Base-by-base conservation (phyloP, 2,797 vertebrate genomes). In the Peromyscus nudipes region DNA sequence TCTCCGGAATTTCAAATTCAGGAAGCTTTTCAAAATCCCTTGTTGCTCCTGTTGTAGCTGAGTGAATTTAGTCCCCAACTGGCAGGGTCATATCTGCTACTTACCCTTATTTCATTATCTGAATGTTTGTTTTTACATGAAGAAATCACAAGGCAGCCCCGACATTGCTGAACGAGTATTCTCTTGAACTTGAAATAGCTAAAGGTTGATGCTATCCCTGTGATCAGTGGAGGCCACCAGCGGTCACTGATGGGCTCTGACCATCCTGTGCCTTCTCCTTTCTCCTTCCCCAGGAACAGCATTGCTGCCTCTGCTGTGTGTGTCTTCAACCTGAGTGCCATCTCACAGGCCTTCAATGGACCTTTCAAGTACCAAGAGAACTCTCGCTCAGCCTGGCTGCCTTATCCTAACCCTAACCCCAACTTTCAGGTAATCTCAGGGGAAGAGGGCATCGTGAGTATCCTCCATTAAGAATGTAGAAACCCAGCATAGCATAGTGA, bases 321-420 rank as follows among this genome's bases (percentile, higher is more conserved):
- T 93, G 99, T 99, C 98, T 99, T 99, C 99, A 99, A 99, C 98
- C 99, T 99, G 98, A 99, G 99, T 23, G 99, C 99, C 97, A 98
- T 99, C 98, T 99, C 99, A 3, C 99, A 99, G 97, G 99, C 99
- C 94, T 99, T 99, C 98, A 99, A 99, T 0, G 99, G 99, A 83
- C 99, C 99, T 91, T 99, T 99, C 99, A 99, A 99, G 98, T 99
- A 99, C 98, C 99, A 99, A 98, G 99, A 99, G 98, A 99, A 99
- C 98, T 99, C 99, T 0, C 99, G 99, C 73, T 99, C 99, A 0
- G 99, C 99, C 77, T 99, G 99, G 99, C 99, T 99, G 98, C 99
- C 99, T 0, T 99, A 99, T 98, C 99, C 99, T 73, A 99, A 99
- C 98, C 99, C 99, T 96, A 99, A 99, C 98, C 99, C 99, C 27